Percentiles rank a stretch among this genome's conserved stretches.
phyloP scores from a whole-genome alignment of 1,140 invertebrate genomes.

The Elysia chlorotica region DNA sequence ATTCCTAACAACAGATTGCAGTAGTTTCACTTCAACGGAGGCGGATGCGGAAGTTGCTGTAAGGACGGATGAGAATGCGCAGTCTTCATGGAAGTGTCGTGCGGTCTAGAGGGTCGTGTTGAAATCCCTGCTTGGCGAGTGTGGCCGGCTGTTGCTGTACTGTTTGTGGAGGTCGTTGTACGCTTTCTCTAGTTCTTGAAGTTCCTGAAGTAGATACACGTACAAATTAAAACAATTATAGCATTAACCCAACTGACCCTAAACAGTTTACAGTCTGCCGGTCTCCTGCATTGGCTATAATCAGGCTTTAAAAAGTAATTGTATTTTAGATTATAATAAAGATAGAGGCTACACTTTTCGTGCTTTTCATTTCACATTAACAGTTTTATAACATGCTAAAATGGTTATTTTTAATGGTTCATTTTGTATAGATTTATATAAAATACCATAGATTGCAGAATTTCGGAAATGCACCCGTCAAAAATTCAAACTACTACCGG shows the following conservation, averaged over 20 bases:
- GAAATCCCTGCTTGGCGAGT: constrained; percentile 18
- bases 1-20: too few relatives aligned
- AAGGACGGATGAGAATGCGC: too few relatives aligned
- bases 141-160: constrained; percentile 24
- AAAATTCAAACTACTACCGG: neutral
- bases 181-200: constrained; percentile 28
- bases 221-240: too few relatives aligned
- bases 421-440: too few relatives aligned
- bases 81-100: too few relatives aligned
- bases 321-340: neutral
- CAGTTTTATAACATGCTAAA: neutral
- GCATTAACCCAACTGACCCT: too few relatives aligned
- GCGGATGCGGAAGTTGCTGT: too few relatives aligned
- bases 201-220: constrained; percentile 31
- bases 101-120: constrained; percentile 21
- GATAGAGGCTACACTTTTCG: neutral
- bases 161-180: constrained; percentile 34
- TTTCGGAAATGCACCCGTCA: neutral
- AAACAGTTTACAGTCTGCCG: neutral
- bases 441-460: neutral
- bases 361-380: neutral
- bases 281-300: neutral
- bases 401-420: too few relatives aligned
- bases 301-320: neutral
- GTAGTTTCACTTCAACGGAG: too few relatives aligned